Base-by-base conservation (phyloP, 2,113 vertebrate genomes). In the Oostethus manadensis region DNA sequence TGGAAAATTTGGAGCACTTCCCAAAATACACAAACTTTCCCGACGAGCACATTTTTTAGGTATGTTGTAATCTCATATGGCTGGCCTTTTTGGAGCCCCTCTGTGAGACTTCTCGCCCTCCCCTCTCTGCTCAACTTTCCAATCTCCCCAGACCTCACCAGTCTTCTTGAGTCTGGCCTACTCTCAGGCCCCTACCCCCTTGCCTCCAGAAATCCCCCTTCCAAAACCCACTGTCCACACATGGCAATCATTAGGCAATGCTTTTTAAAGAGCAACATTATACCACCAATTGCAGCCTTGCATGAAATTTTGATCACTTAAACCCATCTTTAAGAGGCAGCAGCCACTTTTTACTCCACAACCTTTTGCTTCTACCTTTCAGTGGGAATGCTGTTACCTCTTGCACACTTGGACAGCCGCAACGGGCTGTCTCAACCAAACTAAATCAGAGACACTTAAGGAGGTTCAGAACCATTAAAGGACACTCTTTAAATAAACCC, bases 241-340 rank as follows among this genome's bases (percentile, higher is more conserved):
- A 84, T 88, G 86, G 60, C 82, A 88, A 76, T 77, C 68, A 86
- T 87, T 86, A 84, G 79, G 77, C 77, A 89, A 74, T 81, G 78
- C 81, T 82, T 85, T 33, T 81, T 83, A 83, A 76, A 79, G 69
- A 56, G 90, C 81, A 77, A 84, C 86, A 75, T 88, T 90, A 88
- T 81, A 88, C 86, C 81, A 72, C 77, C 64, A 58, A 87, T 74
- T 63, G 77, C 86, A 83, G 76, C 79, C 86, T 78, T 74, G 56
- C 66, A 70, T 85, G 76, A 88, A 80, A 89, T 84, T 62, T 83
- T 87, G 86, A 90, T 89, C 89, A 84, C 83, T 81, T 84, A 86
- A 88, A 83, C 83, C 86, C 79, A 78, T 87, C 88, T 90, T 89
- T 89, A 87, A 91, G 89, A 88, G 82, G 33, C 35, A 82, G 84